Conservation (phyloP, 2,888 invertebrate species). For the Anthoptus insignis region DNA sequence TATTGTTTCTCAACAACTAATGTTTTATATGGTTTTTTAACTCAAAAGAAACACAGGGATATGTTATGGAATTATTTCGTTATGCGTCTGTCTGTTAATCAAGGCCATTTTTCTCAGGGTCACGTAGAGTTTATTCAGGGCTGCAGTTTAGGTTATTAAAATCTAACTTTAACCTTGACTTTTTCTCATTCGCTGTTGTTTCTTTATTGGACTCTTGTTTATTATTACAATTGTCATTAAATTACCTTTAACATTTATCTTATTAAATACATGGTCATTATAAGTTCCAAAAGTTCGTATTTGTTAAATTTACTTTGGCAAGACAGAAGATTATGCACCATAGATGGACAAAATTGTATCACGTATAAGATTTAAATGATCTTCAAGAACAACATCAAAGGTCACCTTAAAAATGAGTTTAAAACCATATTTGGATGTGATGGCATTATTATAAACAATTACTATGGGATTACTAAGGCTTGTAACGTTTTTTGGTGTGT, state of each 20-base stretch:
- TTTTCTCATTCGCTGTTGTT: no score
- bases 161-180: no score
- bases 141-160: no score
- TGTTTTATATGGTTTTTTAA: no score
- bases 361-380: constrained; percentile 28
- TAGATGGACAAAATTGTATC: constrained; percentile 34
- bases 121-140: no score
- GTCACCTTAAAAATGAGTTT: constrained; percentile 19
- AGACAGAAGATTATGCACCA: constrained; percentile 15
- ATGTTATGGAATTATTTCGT: no score
- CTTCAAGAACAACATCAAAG: constrained; percentile 29
- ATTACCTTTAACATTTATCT: background rate
- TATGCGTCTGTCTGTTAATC: no score
- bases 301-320: constrained; percentile 6
- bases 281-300: constrained; percentile 11
- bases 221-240: background rate
- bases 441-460: constrained; percentile 18
- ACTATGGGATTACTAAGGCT: no score
- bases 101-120: no score
- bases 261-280: constrained; percentile 1
- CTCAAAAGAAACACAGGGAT: no score
- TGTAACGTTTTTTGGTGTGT: no score
- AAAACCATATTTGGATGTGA: constrained; percentile 10
- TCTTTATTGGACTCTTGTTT: background rate
- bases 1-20: no score